A percentile compares a stretch with the other conserved stretches of the same genome.
Conservation (phyloP, 2,797 vertebrate species). For the Gastrophryne carolinensis region DNA sequence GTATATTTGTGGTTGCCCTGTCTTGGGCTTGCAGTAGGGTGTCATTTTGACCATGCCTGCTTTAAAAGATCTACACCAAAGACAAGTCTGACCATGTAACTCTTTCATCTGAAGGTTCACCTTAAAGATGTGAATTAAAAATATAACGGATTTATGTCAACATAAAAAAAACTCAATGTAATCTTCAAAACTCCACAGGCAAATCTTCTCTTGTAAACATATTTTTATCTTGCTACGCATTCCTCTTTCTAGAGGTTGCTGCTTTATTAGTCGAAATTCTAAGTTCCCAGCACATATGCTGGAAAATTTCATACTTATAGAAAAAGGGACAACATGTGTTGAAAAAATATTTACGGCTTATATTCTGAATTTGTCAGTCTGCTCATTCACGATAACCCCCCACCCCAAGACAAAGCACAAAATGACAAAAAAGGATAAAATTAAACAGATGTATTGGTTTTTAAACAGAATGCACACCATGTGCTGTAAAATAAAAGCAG, state of each 20-base stretch:
- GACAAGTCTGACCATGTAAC: no score
- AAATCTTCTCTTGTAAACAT: no score
- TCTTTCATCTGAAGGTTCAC: no score
- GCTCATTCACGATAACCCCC: constrained; percentile 1
- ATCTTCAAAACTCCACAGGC: no score
- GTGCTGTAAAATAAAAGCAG: constrained; percentile 72
- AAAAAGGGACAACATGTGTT: neutral
- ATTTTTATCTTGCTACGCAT: neutral
- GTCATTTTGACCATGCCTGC: no score
- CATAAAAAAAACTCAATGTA: no score
- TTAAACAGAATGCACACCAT: constrained; percentile 74
- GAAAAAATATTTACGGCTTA: constrained; percentile 20
- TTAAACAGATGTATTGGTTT: constrained; percentile 73
- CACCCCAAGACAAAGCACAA: neutral
- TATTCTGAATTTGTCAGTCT: constrained; percentile 12
- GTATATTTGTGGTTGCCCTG: no score
- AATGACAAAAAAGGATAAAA: constrained; percentile 61
- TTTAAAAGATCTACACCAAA: no score
- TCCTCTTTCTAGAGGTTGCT: neutral
- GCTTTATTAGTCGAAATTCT: neutral
- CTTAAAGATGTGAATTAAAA: no score
- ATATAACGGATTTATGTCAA: no score
- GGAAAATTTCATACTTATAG: neutral
- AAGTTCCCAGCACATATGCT: neutral
- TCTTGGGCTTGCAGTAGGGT: no score